These are phyloP conservation scores for Popillia japonica DNA, from an alignment of 1,140 invertebrate genomes.

Conservation along the genomic window DNA sequence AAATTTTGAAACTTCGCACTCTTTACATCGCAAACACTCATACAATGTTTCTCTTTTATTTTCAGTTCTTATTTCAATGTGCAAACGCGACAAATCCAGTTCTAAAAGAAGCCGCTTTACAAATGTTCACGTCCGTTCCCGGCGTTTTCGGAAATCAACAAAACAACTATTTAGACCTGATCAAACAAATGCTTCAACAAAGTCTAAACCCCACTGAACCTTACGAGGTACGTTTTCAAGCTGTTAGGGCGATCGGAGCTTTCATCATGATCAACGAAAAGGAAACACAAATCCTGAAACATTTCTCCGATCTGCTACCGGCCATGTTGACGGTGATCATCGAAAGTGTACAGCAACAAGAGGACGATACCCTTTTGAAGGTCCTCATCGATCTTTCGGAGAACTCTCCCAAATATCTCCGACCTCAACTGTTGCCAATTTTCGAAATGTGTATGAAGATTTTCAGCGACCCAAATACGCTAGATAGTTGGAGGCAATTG, in stretches of 20 bases:
- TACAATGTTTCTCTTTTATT: conserved; percentile 38
- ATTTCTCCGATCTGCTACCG: conserved; percentile 86
- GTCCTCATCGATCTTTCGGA: conserved; percentile 93
- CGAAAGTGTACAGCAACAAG: conserved; percentile 81
- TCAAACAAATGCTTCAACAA: conserved; percentile 92
- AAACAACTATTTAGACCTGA: conserved; percentile 87
- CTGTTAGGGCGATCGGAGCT: conserved; percentile 83
- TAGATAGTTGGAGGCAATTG: conserved; percentile 89
- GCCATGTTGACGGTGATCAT: conserved; percentile 74
- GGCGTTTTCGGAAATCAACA: conserved; percentile 97
- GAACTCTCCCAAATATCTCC: conserved; percentile 89
- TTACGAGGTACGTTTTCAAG: conserved; percentile 80
- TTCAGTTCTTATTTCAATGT: conserved; percentile 90
- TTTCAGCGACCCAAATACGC: conserved; percentile 75
- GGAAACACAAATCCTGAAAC: conserved; percentile 84
- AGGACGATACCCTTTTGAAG: conserved; percentile 92
- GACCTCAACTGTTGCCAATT: conserved; percentile 85
- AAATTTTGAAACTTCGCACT: too few species aligned
- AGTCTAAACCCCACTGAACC: conserved; percentile 76
- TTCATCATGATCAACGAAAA: conserved; percentile 93
- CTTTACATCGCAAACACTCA: too few species aligned
- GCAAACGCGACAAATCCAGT: conserved; percentile 81
- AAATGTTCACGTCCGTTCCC: conserved; percentile 95
- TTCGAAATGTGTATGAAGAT: conserved; percentile 93
- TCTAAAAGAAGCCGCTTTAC: conserved; percentile 92